phyloP scores from a whole-genome alignment of 2,888 invertebrate genomes.

The Campoletis raptor region DNA sequence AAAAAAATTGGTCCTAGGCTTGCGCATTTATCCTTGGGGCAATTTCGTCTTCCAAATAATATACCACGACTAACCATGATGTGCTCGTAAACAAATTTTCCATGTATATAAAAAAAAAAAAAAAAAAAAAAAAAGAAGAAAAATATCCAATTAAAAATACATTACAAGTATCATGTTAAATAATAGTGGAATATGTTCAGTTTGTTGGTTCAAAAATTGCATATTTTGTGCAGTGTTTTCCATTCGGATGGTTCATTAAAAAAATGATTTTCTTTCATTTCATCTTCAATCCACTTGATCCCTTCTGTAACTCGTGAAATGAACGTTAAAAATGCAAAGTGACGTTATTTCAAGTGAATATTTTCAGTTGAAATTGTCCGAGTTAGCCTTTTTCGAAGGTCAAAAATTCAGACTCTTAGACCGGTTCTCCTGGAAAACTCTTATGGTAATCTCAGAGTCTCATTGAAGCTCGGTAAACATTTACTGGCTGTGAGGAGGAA shows the following conservation, averaged over 20 bases:
- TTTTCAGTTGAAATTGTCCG: not conserved
- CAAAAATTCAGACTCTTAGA: slow-evolving; percentile 15
- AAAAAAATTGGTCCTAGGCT: slow-evolving; percentile 45
- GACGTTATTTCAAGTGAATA: not conserved
- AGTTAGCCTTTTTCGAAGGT: not conserved
- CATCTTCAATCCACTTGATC: not conserved
- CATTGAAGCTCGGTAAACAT: slow-evolving; percentile 73
- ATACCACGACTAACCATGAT: slow-evolving; percentile 40
- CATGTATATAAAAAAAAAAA: not conserved
- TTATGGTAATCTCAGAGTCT: slow-evolving; percentile 62
- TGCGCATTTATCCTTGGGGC: not conserved
- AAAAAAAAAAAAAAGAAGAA: not conserved
- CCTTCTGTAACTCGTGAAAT: not conserved
- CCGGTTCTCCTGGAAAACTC: not conserved
- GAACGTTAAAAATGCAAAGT: not conserved
- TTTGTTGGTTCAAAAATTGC: not conserved
- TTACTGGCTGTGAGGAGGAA: slow-evolving; percentile 15
- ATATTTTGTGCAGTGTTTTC: not conserved
- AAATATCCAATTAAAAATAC: not conserved
- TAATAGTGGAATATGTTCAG: not conserved
- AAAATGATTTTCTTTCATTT: not conserved
- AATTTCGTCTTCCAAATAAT: slow-evolving; percentile 55
- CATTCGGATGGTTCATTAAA: not conserved
- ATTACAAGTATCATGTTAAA: not conserved
- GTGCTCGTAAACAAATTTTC: slow-evolving; percentile 19